Conservation (phyloP, 2,113 vertebrate genomes). For the Fukomys damarensis region DNA sequence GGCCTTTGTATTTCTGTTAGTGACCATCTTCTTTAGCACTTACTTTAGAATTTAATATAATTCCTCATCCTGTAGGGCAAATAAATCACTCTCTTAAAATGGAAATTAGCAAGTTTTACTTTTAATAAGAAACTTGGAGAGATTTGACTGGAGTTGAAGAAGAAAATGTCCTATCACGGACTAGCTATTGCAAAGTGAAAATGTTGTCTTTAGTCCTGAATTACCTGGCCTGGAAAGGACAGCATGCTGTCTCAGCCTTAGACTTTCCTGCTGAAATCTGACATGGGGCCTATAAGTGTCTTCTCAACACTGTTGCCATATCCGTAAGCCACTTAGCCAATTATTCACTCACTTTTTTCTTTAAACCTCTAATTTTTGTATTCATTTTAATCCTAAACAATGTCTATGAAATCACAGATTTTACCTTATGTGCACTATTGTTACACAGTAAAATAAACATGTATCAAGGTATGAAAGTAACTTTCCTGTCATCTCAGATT, state of each 20-base stretch:
- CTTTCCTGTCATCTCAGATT: not conserved
- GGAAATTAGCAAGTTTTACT: not conserved
- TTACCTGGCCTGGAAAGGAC: not conserved
- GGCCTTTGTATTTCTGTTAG: not conserved
- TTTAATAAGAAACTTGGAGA: slow-evolving; percentile 2
- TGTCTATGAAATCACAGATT: not conserved
- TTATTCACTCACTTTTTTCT: not conserved
- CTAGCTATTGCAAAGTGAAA: not conserved
- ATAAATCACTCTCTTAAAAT: not conserved
- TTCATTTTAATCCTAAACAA: not conserved
- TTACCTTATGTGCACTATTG: not conserved
- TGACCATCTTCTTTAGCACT: not conserved
- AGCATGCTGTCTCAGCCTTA: not conserved
- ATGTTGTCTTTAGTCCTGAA: not conserved
- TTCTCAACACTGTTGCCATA: not conserved
- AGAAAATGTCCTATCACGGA: not conserved
- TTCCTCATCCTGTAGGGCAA: not conserved
- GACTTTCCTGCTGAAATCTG: not conserved
- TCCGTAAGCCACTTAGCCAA: not conserved
- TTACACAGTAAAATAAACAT: not conserved
- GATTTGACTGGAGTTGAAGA: not conserved
- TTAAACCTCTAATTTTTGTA: not conserved
- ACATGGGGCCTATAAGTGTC: not conserved
- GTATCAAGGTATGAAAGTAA: not conserved
- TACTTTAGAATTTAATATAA: not conserved